These are phyloP conservation scores for Zeuzera pyrina DNA, from an alignment of 2,888 invertebrate genomes.

Conservation along the genomic window DNA sequence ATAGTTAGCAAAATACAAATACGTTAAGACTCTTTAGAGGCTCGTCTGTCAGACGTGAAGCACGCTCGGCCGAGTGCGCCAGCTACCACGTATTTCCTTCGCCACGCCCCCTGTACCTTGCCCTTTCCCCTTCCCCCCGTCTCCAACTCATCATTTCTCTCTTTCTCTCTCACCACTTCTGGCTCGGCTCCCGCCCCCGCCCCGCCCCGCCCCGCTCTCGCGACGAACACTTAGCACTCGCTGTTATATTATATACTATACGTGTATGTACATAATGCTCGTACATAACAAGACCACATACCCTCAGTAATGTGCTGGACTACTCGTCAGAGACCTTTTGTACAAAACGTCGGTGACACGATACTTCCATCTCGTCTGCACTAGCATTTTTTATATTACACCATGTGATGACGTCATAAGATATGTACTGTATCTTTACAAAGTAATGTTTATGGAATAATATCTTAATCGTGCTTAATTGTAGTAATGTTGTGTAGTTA, in stretches of 20 bases:
- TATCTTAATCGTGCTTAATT: conserved; percentile 69
- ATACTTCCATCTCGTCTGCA: conserved; percentile 28
- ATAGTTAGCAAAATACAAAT: conserved; percentile 73
- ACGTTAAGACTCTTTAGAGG: conserved; percentile 70
- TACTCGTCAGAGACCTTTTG: conserved; percentile 1
- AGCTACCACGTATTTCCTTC: no score
- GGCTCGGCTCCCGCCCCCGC: background rate
- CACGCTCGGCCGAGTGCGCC: conserved; percentile 21
- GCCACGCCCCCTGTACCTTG: conserved; percentile 20
- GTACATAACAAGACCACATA: background rate
- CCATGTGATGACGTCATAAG: conserved; percentile 55
- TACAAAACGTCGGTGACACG: conserved; percentile 28
- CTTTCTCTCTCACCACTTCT: conserved; percentile 6
- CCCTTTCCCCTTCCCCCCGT: conserved; percentile 10
- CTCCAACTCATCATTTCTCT: conserved; percentile 7
- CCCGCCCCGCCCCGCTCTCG: background rate
- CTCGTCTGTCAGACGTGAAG: conserved; percentile 62
- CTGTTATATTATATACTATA: no score
- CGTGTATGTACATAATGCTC: background rate
- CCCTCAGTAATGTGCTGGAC: no score
- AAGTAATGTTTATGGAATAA: conserved; percentile 61
- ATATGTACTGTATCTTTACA: conserved; percentile 56
- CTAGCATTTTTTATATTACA: conserved; percentile 51
- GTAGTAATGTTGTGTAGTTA: conserved; percentile 70
- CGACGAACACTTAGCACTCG: no score